These are phyloP conservation scores for Tachina grossa DNA, from an alignment of 2,888 invertebrate species.

Conservation along the genomic window DNA sequence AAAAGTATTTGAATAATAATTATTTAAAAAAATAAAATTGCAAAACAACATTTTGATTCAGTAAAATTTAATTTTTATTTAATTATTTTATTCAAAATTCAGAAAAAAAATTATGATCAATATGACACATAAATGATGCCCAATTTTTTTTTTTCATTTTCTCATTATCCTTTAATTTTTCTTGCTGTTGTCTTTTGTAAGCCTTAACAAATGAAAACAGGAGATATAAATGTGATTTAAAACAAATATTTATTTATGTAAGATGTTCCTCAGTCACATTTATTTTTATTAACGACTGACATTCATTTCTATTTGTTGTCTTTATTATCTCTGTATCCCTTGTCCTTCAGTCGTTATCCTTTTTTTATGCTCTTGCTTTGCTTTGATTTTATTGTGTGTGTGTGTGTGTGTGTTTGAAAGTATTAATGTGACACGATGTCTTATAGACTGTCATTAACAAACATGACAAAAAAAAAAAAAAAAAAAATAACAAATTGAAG, in stretches of 20 bases:
- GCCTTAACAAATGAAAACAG: conserved; percentile 53
- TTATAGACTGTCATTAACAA: conserved; percentile 68
- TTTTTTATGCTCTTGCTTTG: conserved; percentile 34
- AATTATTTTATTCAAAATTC: too few species aligned
- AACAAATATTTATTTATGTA: conserved; percentile 43
- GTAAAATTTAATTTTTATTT: too few species aligned
- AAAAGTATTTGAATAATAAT: neutral
- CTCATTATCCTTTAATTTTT: conserved; percentile 27
- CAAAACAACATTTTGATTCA: too few species aligned
- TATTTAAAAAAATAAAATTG: neutral
- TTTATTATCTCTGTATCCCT: conserved; percentile 73
- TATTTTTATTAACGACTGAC: conserved; percentile 82
- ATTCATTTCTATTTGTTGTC: conserved; percentile 81
- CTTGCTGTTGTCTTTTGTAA: conserved; percentile 26
- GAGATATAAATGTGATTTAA: conserved; percentile 17
- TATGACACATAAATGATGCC: conserved; percentile 33
- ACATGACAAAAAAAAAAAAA: conserved; percentile 25
- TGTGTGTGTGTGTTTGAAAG: neutral
- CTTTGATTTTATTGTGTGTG: neutral
- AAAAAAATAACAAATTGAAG: conserved; percentile 10
- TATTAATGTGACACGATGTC: conserved; percentile 68
- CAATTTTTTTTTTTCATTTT: conserved; percentile 42
- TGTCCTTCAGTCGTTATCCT: conserved; percentile 51
- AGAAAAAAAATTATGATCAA: neutral
- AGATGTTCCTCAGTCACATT: conserved; percentile 76